Base-by-base conservation (phyloP, 2,888 invertebrate species). In the Drosophila ezoana region DNA sequence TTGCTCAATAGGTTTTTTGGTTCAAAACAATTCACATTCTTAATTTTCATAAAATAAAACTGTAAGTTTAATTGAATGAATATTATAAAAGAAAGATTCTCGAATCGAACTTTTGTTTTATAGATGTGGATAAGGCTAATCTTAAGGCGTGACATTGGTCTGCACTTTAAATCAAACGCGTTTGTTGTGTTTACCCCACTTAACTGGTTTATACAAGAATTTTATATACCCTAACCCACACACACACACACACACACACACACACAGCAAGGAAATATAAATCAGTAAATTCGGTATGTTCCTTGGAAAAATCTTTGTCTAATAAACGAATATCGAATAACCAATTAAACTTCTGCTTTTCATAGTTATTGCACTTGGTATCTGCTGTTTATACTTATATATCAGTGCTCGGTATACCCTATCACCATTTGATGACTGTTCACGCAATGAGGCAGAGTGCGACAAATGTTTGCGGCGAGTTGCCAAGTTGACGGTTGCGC, bases 401-500 rank as follows among this genome's bases (percentile, higher is more conserved):
- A 35, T 37, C 33, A 18, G 9, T 28, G 40, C n/a, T 16, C 11
- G 43, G 62, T 75, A 72, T 70, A 70, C 76, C 76, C 76, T n/a
- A n/a, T n/a, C n/a, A n/a, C 23, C 33, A 63, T 59, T 73, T 63
- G 63, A 63, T 70, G 71, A 43, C 47, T 41, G 71, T 57, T 56
- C 64, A 67, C 47, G 80, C 85, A 85, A 72, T 75, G 75, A 65
- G 71, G 65, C 79, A 63, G 48, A 40, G 52, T 23, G 33, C 65
- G 73, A 70, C 52, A 64, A 71, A 68, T 57, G 53, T 62, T 59
- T 64, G 67, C 80, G 57, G 62, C 49, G 38, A 69, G 73, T 72
- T 81, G 87, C 85, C 81, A 82, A 87, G 81, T 82, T 76, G 69
- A 78, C 74, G 78, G 74, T 78, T 76, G 73, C 37, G 78, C 68